phyloP scores from a whole-genome alignment of 2,797 vertebrate species.

The Etheostoma perlongum region DNA sequence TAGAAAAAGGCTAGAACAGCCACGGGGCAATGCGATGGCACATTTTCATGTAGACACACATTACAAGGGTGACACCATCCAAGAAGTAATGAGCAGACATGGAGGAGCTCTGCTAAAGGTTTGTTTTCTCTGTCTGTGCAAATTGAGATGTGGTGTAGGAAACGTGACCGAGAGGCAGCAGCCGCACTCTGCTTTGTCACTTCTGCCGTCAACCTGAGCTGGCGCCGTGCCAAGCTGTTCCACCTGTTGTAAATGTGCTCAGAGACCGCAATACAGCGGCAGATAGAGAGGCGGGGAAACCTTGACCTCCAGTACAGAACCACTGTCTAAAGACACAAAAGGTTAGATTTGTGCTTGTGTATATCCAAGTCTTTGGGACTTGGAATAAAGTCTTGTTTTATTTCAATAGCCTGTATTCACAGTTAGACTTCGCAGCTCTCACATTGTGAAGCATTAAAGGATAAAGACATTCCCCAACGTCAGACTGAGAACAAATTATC shows the following conservation, averaged over 20 bases:
- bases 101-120: constrained; percentile 21
- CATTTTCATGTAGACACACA: constrained; percentile 21
- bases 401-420: constrained; percentile 38
- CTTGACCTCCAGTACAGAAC: constrained; percentile 24
- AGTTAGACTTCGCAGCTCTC: constrained; percentile 13
- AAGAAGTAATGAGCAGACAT: constrained; percentile 21
- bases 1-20: constrained; percentile 41
- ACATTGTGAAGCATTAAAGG: constrained; percentile 1
- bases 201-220: constrained; percentile 50
- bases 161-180: constrained; percentile 36
- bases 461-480: constrained; percentile 43
- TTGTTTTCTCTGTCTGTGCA: constrained; percentile 20
- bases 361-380: constrained; percentile 15
- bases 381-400: constrained; percentile 19
- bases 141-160: constrained; percentile 4
- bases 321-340: not conserved
- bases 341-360: not conserved
- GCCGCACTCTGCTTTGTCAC: constrained; percentile 50
- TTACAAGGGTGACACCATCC: constrained; percentile 22
- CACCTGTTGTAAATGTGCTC: constrained; percentile 55
- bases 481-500: constrained; percentile 31
- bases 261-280: constrained; percentile 1
- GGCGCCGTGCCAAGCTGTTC: constrained; percentile 21
- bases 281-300: constrained; percentile 42
- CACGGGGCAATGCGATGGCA: constrained; percentile 9